Conservation (phyloP, 2,797 vertebrate genomes). For the Anabas testudineus region DNA sequence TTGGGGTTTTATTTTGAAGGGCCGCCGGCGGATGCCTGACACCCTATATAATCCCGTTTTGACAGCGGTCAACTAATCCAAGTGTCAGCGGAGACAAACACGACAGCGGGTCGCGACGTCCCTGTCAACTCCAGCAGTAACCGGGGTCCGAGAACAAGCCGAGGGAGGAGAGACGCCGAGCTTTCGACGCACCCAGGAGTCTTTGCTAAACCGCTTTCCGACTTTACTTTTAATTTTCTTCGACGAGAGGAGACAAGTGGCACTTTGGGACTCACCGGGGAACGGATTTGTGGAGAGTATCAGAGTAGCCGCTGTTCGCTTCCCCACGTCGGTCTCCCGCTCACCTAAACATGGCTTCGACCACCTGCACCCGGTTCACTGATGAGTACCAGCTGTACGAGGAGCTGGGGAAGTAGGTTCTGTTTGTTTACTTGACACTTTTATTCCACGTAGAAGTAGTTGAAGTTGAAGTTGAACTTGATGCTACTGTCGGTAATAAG, state of each 20-base stretch:
- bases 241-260: conserved; percentile 19
- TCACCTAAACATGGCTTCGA: conserved; percentile 87
- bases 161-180: background rate
- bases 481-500: background rate
- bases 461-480: too few species aligned
- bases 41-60: accelerated
- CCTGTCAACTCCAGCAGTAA: conserved; percentile 48
- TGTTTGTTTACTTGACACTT: accelerated
- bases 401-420: conserved; percentile 96
- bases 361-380: conserved; percentile 95
- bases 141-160: background rate
- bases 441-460: background rate
- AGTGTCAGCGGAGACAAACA: conserved; percentile 45
- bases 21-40: background rate
- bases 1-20: conserved; percentile 47
- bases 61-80: conserved; percentile 35
- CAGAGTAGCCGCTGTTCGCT: conserved; percentile 34
- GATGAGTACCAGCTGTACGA: conserved; percentile 98
- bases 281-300: conserved; percentile 27
- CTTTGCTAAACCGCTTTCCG: accelerated
- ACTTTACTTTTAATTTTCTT: background rate
- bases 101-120: conserved; percentile 62
- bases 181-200: background rate
- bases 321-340: conserved; percentile 28
- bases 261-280: background rate